Base-by-base conservation (phyloP, 2,888 invertebrate genomes). In the Rhaphigaster nebulosa region DNA sequence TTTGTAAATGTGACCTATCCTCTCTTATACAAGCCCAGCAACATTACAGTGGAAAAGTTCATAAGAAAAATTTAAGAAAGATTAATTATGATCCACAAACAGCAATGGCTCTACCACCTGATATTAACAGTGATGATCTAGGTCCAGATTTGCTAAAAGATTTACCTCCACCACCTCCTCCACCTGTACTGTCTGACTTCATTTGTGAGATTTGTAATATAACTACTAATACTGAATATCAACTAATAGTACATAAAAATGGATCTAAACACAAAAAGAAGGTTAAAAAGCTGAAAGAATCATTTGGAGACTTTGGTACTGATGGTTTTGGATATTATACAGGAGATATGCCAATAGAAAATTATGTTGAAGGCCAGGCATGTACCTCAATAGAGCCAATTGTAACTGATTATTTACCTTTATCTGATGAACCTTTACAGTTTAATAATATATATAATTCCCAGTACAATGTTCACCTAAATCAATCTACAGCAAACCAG, bases 11-110 rank as follows among this genome's bases (percentile, higher is more conserved):
- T 12, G 87, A 54, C 0, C 60, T 84, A 41, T 60, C 87, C n/a
- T 87, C 87, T 60, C 56, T 56, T n/a, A 60, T 90, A 26, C 87
- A 87, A 50, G 56, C 54, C 56, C 87, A 90, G 26, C 84, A 84
- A 29, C 90, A 90, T 87, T 90, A 80, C 38, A 65, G 34, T 50
- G 90, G 90, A 45, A 90, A 90, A 60, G 34, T 65, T 20, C 90
- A 90, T 87, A 84, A 76, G 60, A 90, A 90, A 84, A 90, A 90
- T 87, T 29, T 90, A 41, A 84, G 60, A 29, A 90, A 90, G 60
- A 38, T 90, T 29, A 45, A 60, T 45, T 90, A 87, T 60, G 56
- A 54, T 34, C 87, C 90, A 15, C 84, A 45, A 50, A 18, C 52
- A n/a, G 29, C 38, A 20, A 34, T 56, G 23, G 38, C 60, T 23